Evolutionary conservation across 2,113 vertebrate species (phyloP), one percentile per base, ranked within the genome.

Genomic region (Numida meleagris): DNA sequence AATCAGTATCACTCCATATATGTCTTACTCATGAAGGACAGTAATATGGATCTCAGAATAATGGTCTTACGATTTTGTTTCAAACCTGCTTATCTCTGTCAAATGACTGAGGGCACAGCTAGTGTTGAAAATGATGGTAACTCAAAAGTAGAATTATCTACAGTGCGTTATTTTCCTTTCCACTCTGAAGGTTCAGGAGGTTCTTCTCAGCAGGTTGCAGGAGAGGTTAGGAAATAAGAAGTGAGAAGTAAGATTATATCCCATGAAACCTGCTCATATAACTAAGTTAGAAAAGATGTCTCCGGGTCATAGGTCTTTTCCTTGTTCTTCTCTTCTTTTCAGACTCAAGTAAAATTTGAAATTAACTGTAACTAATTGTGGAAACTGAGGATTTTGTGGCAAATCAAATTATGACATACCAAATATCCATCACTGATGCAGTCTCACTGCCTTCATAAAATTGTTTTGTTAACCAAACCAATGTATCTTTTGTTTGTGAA

Each of bases 1-100:
- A 70, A 51, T 8, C 7, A 50, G 3, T 53, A n/a, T 17, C 14
- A 29, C 5, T 24, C 25, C 6, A 1, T 7, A n/a, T 4, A 24
- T 0, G 0, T 29, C 75, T 73, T 86, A 7, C 8, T 18, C 12
- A 29, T 34, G 5, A 66, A 19, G 14, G 12, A 24, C 48, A 63
- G 67, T 53, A 29, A 62, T 31, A 20, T 43, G 8, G 21, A 79
- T 34, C 24, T 50, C 29, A 42, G 7, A 9, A 9, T 24, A 82
- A 67, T 7, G 25, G 15, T 12, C 1, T 68, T 29, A 63, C 8
- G 51, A 59, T 21, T 58, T 71, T 46, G 2, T 78, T 71, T 89
- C 31, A 66, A n/a, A 58, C 9, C 14, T 53, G n/a, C 6, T 86
- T 66, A 40, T 15, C 23, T 62, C 12, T 84, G 20, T 19, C 4